Conservation (phyloP, 2,888 invertebrate genomes). For the Molorchus minor region DNA sequence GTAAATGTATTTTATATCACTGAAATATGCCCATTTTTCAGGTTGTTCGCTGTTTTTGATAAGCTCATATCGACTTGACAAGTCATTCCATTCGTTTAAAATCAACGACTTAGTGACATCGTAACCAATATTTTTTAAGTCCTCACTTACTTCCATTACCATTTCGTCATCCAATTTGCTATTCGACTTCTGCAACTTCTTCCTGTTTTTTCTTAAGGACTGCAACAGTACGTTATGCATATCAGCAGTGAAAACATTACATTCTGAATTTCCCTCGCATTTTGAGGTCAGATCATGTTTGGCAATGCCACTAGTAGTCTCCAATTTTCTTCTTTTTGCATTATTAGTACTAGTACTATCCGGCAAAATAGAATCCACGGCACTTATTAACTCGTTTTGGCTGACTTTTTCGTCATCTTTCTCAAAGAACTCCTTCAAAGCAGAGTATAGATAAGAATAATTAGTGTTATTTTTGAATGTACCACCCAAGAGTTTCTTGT, state of each 20-base stretch:
- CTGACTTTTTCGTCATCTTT: background rate
- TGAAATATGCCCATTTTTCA: conserved; percentile 25
- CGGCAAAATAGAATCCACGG: conserved; percentile 7
- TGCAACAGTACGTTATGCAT: conserved; percentile 21
- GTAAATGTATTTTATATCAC: conserved; percentile 25
- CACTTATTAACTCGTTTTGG: conserved; percentile 5
- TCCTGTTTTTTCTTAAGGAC: conserved; percentile 19
- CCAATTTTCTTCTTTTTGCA: background rate
- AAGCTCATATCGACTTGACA: conserved; percentile 26
- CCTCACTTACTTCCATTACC: conserved; percentile 11
- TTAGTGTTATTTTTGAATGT: conserved; percentile 2
- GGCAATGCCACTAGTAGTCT: no score
- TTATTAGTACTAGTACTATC: background rate
- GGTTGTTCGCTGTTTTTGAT: conserved; percentile 25
- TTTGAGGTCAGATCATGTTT: background rate
- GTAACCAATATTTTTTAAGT: conserved; percentile 19
- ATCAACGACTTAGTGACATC: conserved; percentile 19
- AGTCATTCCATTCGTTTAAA: conserved; percentile 33
- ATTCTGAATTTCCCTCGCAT: background rate
- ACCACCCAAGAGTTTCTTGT: conserved; percentile 17
- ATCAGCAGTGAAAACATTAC: background rate
- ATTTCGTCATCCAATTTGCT: conserved; percentile 16
- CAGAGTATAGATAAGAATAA: conserved; percentile 13
- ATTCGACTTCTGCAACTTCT: conserved; percentile 17
- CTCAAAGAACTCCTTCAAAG: conserved; percentile 29